Evolutionary conservation across 1,140 invertebrate species (phyloP).

Genomic region (Drosophila bocki): DNA sequence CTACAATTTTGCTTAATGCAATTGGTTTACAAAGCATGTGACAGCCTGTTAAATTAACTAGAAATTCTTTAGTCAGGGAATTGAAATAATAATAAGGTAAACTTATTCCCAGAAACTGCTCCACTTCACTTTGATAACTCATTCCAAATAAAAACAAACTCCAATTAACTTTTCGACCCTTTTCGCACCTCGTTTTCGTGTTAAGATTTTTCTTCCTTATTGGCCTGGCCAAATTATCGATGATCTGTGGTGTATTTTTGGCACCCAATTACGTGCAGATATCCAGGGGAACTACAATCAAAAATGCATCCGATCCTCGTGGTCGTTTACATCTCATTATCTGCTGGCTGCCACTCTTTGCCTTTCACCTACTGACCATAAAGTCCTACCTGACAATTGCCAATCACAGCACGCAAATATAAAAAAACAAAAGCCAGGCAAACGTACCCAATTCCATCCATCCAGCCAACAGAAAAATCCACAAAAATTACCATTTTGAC

Average conservation of each 20-base stretch:
- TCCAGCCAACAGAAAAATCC: constrained; percentile 52
- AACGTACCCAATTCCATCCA: constrained; percentile 41
- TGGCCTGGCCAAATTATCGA: constrained; percentile 37
- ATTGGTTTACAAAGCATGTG: constrained; percentile 36
- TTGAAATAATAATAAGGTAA: not conserved
- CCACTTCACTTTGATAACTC: constrained; percentile 12
- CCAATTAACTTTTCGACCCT: constrained; percentile 41
- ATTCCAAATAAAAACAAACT: constrained; percentile 16
- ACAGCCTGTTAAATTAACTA: constrained; percentile 58
- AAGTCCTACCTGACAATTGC: constrained; percentile 51
- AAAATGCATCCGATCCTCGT: constrained; percentile 37
- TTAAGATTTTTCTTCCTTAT: constrained; percentile 20
- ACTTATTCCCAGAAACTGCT: not conserved
- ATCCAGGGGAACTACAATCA: constrained; percentile 29
- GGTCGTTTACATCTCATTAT: constrained; percentile 63
- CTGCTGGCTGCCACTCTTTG: constrained; percentile 42
- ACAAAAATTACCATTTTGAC: constrained; percentile 68
- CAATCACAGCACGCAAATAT: constrained; percentile 60
- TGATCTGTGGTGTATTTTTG: constrained; percentile 46
- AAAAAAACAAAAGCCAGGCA: constrained; percentile 47
- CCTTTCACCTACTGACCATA: constrained; percentile 66
- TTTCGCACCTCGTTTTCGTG: constrained; percentile 42
- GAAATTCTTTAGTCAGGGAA: constrained; percentile 21
- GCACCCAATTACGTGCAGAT: constrained; percentile 53
- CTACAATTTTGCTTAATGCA: constrained; percentile 61